Evolutionary conservation across 1,140 invertebrate genomes (phyloP).

Genomic region (Phortica variegata): DNA sequence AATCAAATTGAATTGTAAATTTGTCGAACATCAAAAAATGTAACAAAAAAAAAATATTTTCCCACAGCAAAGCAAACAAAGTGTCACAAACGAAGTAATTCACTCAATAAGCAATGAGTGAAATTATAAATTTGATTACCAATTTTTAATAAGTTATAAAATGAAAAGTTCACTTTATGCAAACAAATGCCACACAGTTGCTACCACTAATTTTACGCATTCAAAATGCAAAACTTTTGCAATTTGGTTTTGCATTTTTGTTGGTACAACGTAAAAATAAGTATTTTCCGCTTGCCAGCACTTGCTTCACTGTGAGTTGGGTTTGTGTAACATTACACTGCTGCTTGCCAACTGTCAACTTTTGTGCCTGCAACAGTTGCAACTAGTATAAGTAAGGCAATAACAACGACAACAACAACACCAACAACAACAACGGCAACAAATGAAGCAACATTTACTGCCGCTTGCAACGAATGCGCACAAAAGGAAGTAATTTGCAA

Average conservation of each 20-base stretch:
- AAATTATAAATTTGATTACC: too few species aligned
- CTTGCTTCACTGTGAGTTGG: constrained; percentile 12
- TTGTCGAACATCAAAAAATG: too few species aligned
- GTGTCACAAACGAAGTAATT: too few species aligned
- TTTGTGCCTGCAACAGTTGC: not conserved
- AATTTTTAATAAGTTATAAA: too few species aligned
- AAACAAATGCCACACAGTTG: not conserved
- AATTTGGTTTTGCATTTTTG: constrained; percentile 28
- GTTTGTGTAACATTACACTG: constrained; percentile 3
- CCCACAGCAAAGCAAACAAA: too few species aligned
- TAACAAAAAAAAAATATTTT: too few species aligned
- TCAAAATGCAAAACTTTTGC: constrained; percentile 20
- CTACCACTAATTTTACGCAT: too few species aligned
- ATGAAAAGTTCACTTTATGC: not conserved
- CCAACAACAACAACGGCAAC: too few species aligned
- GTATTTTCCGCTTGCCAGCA: constrained; percentile 7
- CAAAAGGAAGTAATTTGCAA: constrained; percentile 57
- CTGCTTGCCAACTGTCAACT: constrained; percentile 1
- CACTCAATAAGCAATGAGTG: too few species aligned
- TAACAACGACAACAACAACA: too few species aligned
- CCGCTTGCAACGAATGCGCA: constrained; percentile 1
- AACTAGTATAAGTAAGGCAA: constrained; percentile 23
- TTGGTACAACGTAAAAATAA: constrained; percentile 7
- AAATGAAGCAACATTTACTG: constrained; percentile 50
- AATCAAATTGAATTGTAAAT: too few species aligned